A percentile compares a stretch with the other conserved stretches of the same genome.
Evolutionary conservation across 2,113 vertebrate species (phyloP).

Genomic region (Caranx melampygus): DNA sequence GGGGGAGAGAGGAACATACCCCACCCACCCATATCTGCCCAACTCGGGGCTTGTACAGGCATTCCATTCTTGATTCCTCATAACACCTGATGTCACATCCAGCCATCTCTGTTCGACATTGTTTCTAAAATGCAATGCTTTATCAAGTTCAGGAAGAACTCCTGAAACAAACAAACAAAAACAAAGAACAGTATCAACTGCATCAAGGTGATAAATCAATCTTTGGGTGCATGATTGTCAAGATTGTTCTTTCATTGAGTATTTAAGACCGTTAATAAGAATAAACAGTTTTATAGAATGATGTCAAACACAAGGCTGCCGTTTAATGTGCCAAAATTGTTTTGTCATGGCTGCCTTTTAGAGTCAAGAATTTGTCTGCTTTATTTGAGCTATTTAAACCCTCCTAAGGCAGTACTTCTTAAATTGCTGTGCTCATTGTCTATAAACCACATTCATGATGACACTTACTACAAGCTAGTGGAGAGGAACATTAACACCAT

Average conservation of each 20-base stretch:
- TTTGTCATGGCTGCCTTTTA: background rate
- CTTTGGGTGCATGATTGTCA: background rate
- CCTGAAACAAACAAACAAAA: background rate
- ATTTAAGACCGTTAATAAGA: background rate
- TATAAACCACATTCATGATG: conserved; percentile 7
- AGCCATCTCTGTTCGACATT: background rate
- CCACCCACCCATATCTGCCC: background rate
- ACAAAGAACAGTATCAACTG: background rate
- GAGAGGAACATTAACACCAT: conserved; percentile 20
- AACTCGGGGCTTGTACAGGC: background rate
- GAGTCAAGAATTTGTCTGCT: background rate
- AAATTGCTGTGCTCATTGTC: conserved; percentile 11
- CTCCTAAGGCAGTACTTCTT: background rate
- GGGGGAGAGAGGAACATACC: conserved; percentile 18
- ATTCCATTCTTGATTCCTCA: background rate
- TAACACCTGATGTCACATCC: background rate
- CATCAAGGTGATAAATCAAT: background rate
- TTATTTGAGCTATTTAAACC: conserved; percentile 19
- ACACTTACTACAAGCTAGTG: background rate
- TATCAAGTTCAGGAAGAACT: background rate
- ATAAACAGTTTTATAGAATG: background rate
- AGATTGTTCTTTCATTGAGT: background rate
- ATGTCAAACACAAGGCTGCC: background rate
- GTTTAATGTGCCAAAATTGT: background rate
- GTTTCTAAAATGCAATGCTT: background rate